These are phyloP conservation scores for Hirtodrosophila confusa DNA, from an alignment of 2,888 invertebrate species.

Conservation along the genomic window DNA sequence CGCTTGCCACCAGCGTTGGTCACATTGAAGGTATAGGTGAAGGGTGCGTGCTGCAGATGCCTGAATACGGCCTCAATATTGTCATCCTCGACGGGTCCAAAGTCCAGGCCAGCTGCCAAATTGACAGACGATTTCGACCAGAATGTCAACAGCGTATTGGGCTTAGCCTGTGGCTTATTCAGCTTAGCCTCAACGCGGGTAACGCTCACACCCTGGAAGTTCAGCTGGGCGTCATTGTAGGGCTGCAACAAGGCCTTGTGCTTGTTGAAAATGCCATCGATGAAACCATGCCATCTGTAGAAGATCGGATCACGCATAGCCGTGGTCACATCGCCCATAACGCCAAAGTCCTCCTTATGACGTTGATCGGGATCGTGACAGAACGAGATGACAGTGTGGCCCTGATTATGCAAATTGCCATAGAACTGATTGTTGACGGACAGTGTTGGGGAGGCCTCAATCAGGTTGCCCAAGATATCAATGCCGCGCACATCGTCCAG, in stretches of 20 bases:
- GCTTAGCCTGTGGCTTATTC: conserved; percentile 48
- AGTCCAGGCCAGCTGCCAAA: conserved; percentile 92
- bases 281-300: conserved; percentile 93
- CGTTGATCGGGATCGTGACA: conserved; percentile 91
- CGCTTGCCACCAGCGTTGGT: conserved; percentile 85
- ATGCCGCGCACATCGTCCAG: conserved; percentile 87
- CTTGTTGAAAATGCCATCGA: conserved; percentile 90
- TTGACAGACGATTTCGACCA: conserved; percentile 93
- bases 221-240: conserved; percentile 84
- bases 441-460: conserved; percentile 88
- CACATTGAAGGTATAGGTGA: conserved; percentile 87
- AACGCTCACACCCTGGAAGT: conserved; percentile 65
- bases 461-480: conserved; percentile 90
- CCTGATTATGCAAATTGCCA: conserved; percentile 93
- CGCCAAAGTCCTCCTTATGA: conserved; percentile 89
- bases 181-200: conserved; percentile 67
- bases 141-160: conserved; percentile 88
- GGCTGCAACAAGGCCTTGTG: conserved; percentile 87
- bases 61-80: conserved; percentile 89
- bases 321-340: conserved; percentile 92
- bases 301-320: conserved; percentile 95
- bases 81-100: conserved; percentile 87
- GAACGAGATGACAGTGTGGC: conserved; percentile 90
- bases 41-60: conserved; percentile 91
- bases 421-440: conserved; percentile 89